Evolutionary conservation across 2,113 vertebrate genomes (phyloP), one percentile per base, ranked within the genome.

Genomic region (Anhinga anhinga): DNA sequence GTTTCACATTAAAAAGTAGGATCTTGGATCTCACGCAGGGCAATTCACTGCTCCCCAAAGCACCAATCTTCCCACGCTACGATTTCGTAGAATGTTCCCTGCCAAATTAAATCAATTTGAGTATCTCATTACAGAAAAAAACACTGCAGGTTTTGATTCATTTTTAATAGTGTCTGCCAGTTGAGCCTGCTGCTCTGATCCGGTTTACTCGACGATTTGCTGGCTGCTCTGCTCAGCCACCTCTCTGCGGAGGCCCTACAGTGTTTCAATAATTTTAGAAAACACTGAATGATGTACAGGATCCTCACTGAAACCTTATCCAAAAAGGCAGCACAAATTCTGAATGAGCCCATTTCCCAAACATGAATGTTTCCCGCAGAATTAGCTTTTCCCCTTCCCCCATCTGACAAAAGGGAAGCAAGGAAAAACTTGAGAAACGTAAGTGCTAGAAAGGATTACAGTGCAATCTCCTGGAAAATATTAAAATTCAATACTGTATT

Each of bases 31-130:
- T 72, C 62, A 26, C 5, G 1, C 14, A 25, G 13, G 29, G 52
- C 23, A 34, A 72, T 52, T 61, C 1, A 0, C 40, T n/a, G 17
- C 53, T 88, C 62, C 88, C 53, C 42, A 89, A 38, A 59, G 36
- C 10, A 25, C 23, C 1, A 3, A 15, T 34, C 82, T 86, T 72
- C 53, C 88, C 78, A 88, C 0, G 4, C 63, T 38, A 66, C 3
- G 1, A 59, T 40, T 86, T 94, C 72, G 63, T 55, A 50, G 25
- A 14, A 32, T 16, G 47, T 32, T 91, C 69, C 72, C 86, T 84
- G 59, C 15, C 91, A 95, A 91, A 94, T 86, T 50, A 88, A 88
- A 93, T 78, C 76, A 50, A 88, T 83, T 49, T 66, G 22, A 82
- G 50, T 32, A 82, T 56, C 38, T 94, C 4, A 3, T 69, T 93